Percentiles rank a stretch among this genome's conserved stretches.
phyloP scores from a whole-genome alignment of 2,797 vertebrate species.

The Sebastes elongatus region DNA sequence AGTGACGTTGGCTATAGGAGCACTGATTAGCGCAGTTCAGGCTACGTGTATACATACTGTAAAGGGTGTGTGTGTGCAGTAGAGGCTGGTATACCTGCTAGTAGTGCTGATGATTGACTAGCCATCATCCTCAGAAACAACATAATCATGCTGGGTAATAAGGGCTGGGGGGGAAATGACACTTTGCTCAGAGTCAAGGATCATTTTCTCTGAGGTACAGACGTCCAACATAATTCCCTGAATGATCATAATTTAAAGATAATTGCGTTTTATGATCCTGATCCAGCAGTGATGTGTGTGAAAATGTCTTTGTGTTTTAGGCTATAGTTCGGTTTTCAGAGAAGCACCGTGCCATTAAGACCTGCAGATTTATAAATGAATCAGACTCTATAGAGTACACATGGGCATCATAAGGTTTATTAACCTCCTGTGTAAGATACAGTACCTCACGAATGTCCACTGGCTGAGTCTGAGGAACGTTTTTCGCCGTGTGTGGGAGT shows the following conservation, averaged over 20 bases:
- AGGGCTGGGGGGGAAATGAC: not conserved
- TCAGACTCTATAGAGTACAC: too few relatives aligned
- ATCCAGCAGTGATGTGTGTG: conserved; percentile 4
- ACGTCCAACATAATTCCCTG: conserved; percentile 8
- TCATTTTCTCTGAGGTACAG: conserved; percentile 19
- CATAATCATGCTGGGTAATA: conserved; percentile 29
- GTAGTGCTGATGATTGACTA: not conserved
- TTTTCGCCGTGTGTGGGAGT: too few relatives aligned
- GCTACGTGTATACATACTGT: not conserved
- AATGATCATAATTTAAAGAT: not conserved
- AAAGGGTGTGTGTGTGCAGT: not conserved
- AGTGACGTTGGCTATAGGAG: not conserved
- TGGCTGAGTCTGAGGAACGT: too few relatives aligned
- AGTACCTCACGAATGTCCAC: too few relatives aligned
- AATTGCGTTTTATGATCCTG: conserved; percentile 19
- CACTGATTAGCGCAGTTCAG: not conserved
- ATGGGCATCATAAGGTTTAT: too few relatives aligned
- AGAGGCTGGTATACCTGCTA: not conserved
- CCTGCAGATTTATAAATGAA: too few relatives aligned
- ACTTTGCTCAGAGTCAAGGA: conserved; percentile 5
- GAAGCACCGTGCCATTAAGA: too few relatives aligned
- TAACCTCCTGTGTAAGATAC: too few relatives aligned
- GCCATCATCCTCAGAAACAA: conserved; percentile 35
- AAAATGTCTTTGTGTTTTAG: not conserved
- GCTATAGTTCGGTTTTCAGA: not conserved